Base-by-base conservation (phyloP, 35 echinoderm and acorn worm genomes). In the Diadema setosum region DNA sequence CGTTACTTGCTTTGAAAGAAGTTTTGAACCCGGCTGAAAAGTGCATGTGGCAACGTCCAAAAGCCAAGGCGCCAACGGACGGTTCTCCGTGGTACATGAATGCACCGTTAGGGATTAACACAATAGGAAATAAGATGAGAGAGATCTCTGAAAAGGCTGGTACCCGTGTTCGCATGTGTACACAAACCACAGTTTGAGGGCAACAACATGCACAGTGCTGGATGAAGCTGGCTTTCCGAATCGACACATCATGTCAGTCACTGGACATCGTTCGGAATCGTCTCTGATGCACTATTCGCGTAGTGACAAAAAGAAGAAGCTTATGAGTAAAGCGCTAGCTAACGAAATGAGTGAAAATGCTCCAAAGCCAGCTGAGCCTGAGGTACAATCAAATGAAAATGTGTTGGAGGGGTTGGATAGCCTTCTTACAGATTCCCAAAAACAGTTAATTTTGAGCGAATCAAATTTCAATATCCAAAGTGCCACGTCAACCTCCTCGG, bases 41-140 rank as follows among this genome's bases (percentile, higher is more conserved):
- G 37, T 46, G 67, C 2, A 82, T 89, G 30, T 89, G 74, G 87
- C 75, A 89, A n/a, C 60, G 11, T 24, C 75, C 75, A 27, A 89
- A 82, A 33, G n/a, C 42, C 6, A 14, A 39, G 1, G 39, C 69
- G 20, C 82, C 89, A 2, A 25, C 20, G 3, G 34, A 31, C 58
- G 82, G 83, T 30, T n/a, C n/a, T n/a, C 89, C 89, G 9, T 91
- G 89, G 89, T 91, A 91, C 45, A 32, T 5, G 11, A 35, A 20
- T 15, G 45, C 50, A 21, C 63, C 82, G 29, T 34, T 75, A 11
- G 82, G 81, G 23, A 39, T 82, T 12, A 84, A 85, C 29, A 85
- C 88, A 7, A 12, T 90, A 48, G 58, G 80, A 1, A 84, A 83
- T n/a, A n/a, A n/a, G n/a, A n/a, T n/a, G n/a, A n/a, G n/a, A n/a